Percentiles rank a stretch among this genome's conserved stretches.
Conservation (phyloP, 1,140 invertebrate genomes). For the Trichoplusia ni region DNA sequence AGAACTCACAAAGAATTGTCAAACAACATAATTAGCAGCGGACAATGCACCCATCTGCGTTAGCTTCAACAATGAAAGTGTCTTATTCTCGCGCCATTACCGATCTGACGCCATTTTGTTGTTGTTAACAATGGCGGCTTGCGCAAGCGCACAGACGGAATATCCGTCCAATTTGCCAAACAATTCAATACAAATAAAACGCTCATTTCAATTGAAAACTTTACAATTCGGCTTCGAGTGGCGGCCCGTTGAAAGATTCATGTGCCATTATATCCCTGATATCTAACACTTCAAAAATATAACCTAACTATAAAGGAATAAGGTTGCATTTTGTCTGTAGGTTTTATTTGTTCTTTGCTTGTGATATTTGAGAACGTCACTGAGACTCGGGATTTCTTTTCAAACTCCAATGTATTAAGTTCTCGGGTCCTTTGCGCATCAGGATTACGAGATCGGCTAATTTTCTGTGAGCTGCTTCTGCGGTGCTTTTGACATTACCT, state of each 20-base stretch:
- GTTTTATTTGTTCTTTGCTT: background rate
- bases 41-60: conserved; percentile 18
- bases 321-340: background rate
- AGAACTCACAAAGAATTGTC: background rate
- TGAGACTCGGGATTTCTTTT: conserved; percentile 46
- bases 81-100: conserved; percentile 35
- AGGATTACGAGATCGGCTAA: conserved; percentile 20
- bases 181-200: conserved; percentile 42
- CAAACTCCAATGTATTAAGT: conserved; percentile 44
- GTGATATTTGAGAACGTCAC: conserved; percentile 54
- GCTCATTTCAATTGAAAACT: conserved; percentile 34
- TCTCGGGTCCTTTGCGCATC: conserved; percentile 31
- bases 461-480: conserved; percentile 20
- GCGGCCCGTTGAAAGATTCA: conserved; percentile 40
- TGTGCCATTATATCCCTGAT: conserved; percentile 5
- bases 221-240: conserved; percentile 56
- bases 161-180: conserved; percentile 60
- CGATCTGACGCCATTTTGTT: conserved; percentile 31
- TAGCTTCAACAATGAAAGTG: conserved; percentile 19
- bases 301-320: conserved; percentile 2
- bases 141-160: conserved; percentile 49
- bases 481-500: conserved; percentile 13
- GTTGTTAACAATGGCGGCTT: conserved; percentile 36
- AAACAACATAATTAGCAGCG: conserved; percentile 1
- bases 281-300: background rate